Percentiles rank a stretch among this genome's conserved stretches.
Conservation (phyloP, 2,797 vertebrate genomes). For the Oreochromis mossambicus region DNA sequence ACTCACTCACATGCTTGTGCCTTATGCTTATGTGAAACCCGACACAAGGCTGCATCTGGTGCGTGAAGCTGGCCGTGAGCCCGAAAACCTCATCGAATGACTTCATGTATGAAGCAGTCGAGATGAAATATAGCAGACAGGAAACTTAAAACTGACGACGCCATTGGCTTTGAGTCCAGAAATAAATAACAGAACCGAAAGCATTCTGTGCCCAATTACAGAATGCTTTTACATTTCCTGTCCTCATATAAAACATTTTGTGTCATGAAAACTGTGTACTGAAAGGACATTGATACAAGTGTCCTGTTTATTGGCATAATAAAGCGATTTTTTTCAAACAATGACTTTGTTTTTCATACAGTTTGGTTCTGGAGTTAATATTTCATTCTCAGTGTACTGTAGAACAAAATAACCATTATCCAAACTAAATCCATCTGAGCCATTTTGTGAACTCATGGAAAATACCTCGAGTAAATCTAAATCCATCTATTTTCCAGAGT, state of each 20-base stretch:
- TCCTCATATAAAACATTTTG: neutral
- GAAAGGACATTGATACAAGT: neutral
- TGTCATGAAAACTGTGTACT: neutral
- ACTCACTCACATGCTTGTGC: neutral
- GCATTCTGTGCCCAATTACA: rapidly evolving
- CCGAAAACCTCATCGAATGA: conserved; percentile 28
- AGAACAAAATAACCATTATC: neutral
- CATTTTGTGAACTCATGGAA: neutral
- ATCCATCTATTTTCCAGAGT: neutral
- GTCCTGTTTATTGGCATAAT: neutral
- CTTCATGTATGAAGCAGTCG: conserved; percentile 30
- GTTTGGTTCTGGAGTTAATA: neutral
- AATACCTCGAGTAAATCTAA: neutral
- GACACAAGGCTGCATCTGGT: conserved; percentile 41
- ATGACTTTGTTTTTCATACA: too few species aligned
- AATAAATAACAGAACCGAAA: neutral
- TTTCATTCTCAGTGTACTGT: neutral
- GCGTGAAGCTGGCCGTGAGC: conserved; percentile 17
- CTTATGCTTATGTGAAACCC: conserved; percentile 44
- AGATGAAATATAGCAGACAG: neutral
- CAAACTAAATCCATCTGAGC: neutral
- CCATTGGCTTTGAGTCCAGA: neutral
- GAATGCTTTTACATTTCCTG: neutral
- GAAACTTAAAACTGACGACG: neutral
- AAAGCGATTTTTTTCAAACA: neutral